Conservation (phyloP, 2,113 vertebrate genomes). For the Otis tarda region DNA sequence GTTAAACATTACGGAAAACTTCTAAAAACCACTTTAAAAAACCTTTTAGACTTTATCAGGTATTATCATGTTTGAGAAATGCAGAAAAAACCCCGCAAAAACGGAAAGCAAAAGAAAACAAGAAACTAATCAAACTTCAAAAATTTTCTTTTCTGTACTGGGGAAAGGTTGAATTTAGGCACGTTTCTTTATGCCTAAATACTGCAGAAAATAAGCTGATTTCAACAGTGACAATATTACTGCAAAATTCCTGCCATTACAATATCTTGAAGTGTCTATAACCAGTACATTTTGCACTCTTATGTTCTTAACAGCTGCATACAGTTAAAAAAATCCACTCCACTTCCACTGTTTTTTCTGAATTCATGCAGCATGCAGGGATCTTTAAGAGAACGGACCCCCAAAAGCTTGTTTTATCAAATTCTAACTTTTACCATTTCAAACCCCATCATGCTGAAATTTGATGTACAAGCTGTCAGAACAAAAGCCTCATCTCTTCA, state of each 20-base stretch:
- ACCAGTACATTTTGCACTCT: neutral
- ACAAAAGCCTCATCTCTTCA: neutral
- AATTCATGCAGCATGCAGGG: neutral
- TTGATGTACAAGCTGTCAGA: conserved; percentile 40
- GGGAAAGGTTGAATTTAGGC: neutral
- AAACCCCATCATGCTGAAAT: conserved; percentile 11
- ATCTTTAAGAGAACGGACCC: neutral
- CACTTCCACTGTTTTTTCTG: neutral
- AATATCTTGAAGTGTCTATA: neutral
- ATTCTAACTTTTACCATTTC: conserved; percentile 30
- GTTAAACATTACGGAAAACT: neutral
- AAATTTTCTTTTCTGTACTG: neutral
- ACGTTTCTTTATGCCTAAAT: neutral
- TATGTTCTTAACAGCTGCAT: neutral
- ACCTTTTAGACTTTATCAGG: neutral
- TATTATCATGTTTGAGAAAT: neutral
- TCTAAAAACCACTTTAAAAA: neutral
- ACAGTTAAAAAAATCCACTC: neutral
- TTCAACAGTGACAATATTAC: neutral
- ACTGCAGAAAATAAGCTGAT: neutral
- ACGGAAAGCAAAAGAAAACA: neutral
- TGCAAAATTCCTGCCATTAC: neutral
- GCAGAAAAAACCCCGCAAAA: neutral
- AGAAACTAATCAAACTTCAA: neutral
- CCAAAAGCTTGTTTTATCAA: conserved; percentile 31